Base-by-base conservation (phyloP, 2,113 vertebrate species). In the Porphyrio hochstetteri region DNA sequence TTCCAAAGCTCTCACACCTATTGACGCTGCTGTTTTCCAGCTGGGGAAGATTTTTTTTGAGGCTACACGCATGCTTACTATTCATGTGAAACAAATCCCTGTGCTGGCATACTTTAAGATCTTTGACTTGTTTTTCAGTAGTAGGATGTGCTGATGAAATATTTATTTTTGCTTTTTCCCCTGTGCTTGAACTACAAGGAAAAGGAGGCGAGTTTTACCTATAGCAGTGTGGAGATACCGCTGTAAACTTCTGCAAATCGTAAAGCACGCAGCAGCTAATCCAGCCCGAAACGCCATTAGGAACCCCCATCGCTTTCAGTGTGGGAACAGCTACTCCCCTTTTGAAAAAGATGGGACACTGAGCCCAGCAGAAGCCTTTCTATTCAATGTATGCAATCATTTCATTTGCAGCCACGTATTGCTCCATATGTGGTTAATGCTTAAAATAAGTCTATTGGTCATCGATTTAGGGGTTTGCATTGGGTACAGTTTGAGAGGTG, bases 151-250 rank as follows among this genome's bases (percentile, higher is more conserved):
- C 76, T 93, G 55, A 76, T 90, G 82, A 85, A 92, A 74, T 94
- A 74, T 69, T 95, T 93, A 46, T 80, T 96, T 93, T 77, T 93
- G 50, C 52, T 90, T 36, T 86, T 94, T 88, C 59, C 59, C 52
- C 86, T 65, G 50, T 64, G 59, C 71, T 92, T 93, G 63, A 95
- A 90, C 55, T 74, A 67, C n/a, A 74, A 53, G n/a, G 63, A 77
- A 77, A 86, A 92, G 36, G 36, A 82, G 40, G 40, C 29, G 76
- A 38, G 20, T 77, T 93, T 90, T 90, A 93, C 79, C 67, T 92
- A 69, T 59, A 88, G 82, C 76, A 86, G 21, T 7, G 33, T 80
- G 55, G 36, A 93, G 86, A 83, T 74, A 72, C 46, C 4, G 16
- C 79, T 88, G 72, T 90, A 90, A 92, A 86, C 28, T 68, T 87